A percentile compares a stretch with the other conserved stretches of the same genome.
Conservation (phyloP, 2,888 invertebrate species). For the Plutella xylostella region DNA sequence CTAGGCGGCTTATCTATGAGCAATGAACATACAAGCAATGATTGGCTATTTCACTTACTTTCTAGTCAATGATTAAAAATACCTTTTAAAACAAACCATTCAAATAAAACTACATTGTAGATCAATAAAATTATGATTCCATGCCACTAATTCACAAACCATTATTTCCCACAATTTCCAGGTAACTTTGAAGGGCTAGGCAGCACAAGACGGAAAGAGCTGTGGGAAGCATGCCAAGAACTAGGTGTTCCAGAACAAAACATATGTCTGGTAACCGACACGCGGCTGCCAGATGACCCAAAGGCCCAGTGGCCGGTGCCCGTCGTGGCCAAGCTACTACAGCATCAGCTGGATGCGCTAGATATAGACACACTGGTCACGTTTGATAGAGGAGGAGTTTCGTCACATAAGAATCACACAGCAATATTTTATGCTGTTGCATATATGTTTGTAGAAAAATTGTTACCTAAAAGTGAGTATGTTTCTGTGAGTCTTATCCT, state of each 20-base stretch:
- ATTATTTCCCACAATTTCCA: too few relatives aligned
- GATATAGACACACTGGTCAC: constrained; percentile 89
- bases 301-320: constrained; percentile 78
- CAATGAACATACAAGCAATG: too few relatives aligned
- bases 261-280: constrained; percentile 78
- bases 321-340: constrained; percentile 51
- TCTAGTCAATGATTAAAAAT: too few relatives aligned
- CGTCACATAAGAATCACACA: constrained; percentile 92
- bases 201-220: constrained; percentile 76
- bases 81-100: too few relatives aligned
- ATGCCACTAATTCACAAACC: neutral
- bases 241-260: constrained; percentile 85
- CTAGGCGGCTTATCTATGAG: too few relatives aligned
- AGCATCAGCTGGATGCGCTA: constrained; percentile 75
- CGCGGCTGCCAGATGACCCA: constrained; percentile 82
- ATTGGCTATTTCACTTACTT: too few relatives aligned
- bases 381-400: constrained; percentile 94
- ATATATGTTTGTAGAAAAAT: constrained; percentile 80
- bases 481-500: too few relatives aligned
- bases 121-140: too few relatives aligned
- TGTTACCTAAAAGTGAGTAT: constrained; percentile 78
- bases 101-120: too few relatives aligned
- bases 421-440: constrained; percentile 86
- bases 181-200: constrained; percentile 77
- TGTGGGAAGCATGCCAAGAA: constrained; percentile 82